Base-by-base conservation (phyloP, 2,113 vertebrate species). In the Hemichromis elongatus region DNA sequence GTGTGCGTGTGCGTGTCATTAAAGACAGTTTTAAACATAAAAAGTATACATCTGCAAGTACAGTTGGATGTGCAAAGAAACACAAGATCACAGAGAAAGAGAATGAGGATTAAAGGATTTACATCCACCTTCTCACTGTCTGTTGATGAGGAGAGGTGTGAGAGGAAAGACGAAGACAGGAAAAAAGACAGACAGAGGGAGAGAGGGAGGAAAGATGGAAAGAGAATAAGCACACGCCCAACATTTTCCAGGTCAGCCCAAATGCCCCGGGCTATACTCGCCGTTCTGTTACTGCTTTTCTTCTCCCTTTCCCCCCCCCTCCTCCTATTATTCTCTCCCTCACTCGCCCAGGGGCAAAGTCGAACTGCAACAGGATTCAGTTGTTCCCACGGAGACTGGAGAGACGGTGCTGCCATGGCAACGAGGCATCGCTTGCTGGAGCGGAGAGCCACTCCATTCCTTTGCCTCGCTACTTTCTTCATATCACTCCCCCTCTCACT, bases 381-480 rank as follows among this genome's bases (percentile, higher is more conserved):
- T 92, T 90, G 94, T 96, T 96, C 95, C 95, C 95, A 96, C 93
- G 88, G 96, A 95, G 95, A 96, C 95, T 61, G 82, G 90, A 92
- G 94, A 96, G 93, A 95, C 89, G 89, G 92, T 63, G 95, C 95
- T 96, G 70, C 96, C 94, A 96, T 96, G 94, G 95, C 95, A 96
- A 96, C 95, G 55, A 89, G 91, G 93, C 95, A 96, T 94, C 88
- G 89, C 95, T 95, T 93, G 93, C 89, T 91, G 6, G 70, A 93
- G 93, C 37, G 56, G 81, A 89, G 92, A 86, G 90, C 91, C 55
- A 14, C 77, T 81, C 40, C 81, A 82, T 89, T 88, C 82, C 81
- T 73, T 77, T 81, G 40, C 83, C 77, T 84, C 73, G 75, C 26
- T 80, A 80, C 50, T 79, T 57, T 63, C 86, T 86, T 84, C 86